Evolutionary conservation across 2,113 vertebrate genomes (phyloP).

Genomic region (Petrocephalus zakoni): DNA sequence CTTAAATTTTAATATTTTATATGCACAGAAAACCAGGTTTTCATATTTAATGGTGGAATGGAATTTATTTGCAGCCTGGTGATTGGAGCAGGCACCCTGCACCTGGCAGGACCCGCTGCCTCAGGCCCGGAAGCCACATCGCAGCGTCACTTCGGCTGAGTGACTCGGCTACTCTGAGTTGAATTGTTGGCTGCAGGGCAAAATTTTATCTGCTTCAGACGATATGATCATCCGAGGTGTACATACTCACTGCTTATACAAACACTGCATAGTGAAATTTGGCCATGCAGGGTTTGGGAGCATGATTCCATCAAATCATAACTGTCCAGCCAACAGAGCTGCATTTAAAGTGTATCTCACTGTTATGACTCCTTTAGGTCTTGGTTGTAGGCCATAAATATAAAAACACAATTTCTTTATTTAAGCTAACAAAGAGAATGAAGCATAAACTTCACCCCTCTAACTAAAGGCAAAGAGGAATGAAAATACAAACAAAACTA

Average conservation of each 20-base stretch:
- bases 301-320: neutral
- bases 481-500: neutral
- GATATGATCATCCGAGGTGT: neutral
- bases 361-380: neutral
- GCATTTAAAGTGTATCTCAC: neutral
- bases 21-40: neutral
- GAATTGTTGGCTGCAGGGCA: slow-evolving; percentile 9
- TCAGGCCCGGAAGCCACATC: too few relatives aligned
- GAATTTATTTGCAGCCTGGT: neutral
- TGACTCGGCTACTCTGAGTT: neutral
- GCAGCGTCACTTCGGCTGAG: neutral
- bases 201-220: neutral
- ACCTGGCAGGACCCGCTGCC: neutral
- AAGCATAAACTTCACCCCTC: neutral
- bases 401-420: neutral
- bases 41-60: slow-evolving; percentile 5
- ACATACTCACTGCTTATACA: neutral
- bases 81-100: neutral
- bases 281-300: neutral
- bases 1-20: slow-evolving; percentile 6
- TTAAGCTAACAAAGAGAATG: neutral
- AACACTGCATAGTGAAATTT: neutral
- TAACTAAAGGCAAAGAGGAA: neutral
- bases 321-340: neutral
- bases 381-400: neutral